phyloP scores from a whole-genome alignment of 2,113 vertebrate genomes.

The Bos indicus region DNA sequence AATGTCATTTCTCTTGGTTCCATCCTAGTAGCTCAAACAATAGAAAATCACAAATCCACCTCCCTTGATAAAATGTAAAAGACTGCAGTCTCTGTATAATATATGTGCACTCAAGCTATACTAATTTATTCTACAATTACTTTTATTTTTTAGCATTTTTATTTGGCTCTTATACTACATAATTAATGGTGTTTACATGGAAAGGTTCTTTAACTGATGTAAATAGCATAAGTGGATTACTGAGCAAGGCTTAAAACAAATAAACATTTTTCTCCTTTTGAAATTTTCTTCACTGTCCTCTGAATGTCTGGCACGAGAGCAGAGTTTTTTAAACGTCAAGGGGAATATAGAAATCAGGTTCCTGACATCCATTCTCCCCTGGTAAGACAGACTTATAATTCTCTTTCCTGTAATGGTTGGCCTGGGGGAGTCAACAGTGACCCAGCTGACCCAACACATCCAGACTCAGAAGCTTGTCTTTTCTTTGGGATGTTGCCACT shows the following conservation, averaged over 20 bases:
- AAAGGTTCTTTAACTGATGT: slow-evolving; percentile 66
- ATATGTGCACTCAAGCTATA: slow-evolving; percentile 50
- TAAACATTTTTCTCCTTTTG: slow-evolving; percentile 59
- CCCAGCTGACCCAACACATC: slow-evolving; percentile 18
- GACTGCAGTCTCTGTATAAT: slow-evolving; percentile 32
- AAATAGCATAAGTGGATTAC: slow-evolving; percentile 69
- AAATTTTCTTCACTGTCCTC: slow-evolving; percentile 36
- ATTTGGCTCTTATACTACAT: slow-evolving; percentile 59
- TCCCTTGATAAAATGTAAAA: slow-evolving; percentile 35
- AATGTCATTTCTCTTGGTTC: slow-evolving; percentile 52
- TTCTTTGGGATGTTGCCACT: slow-evolving; percentile 58
- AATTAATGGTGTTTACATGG: slow-evolving; percentile 71
- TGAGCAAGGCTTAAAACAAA: slow-evolving; percentile 63
- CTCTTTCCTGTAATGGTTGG: slow-evolving; percentile 39
- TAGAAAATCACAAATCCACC: slow-evolving; percentile 31
- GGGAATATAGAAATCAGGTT: slow-evolving; percentile 33
- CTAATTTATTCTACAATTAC: slow-evolving; percentile 64
- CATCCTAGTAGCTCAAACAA: slow-evolving; percentile 47
- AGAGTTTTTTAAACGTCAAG: slow-evolving; percentile 47
- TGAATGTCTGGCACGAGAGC: slow-evolving; percentile 21
- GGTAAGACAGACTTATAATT: slow-evolving; percentile 32
- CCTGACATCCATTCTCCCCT: slow-evolving; percentile 1
- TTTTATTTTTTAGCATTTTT: slow-evolving; percentile 66
- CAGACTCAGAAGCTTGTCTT: slow-evolving; percentile 48
- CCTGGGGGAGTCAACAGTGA: neutral